Evolutionary conservation across 2,888 invertebrate species (phyloP).

Genomic region (Andrena flavipes): DNA sequence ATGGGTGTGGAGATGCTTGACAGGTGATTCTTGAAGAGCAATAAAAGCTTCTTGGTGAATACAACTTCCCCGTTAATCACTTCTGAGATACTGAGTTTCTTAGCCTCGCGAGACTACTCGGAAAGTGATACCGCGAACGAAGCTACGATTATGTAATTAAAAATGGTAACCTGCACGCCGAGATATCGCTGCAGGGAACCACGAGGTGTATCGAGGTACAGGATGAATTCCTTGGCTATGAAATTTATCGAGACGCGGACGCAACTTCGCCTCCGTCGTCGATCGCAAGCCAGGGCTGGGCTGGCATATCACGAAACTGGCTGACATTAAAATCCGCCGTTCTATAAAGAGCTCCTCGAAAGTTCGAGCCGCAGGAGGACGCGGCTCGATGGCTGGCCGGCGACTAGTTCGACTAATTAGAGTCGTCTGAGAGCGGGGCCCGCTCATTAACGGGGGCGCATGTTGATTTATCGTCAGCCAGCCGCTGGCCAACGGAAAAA

Average conservation of each 20-base stretch:
- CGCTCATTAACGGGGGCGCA: constrained; percentile 46
- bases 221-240: neutral
- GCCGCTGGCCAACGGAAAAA: constrained; percentile 27
- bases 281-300: neutral
- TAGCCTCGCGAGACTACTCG: no score
- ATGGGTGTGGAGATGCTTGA: no score
- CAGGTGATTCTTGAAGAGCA: no score
- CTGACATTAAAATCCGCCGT: constrained; percentile 44
- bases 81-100: no score
- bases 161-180: no score
- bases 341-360: constrained; percentile 31
- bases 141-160: no score
- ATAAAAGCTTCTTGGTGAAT: no score
- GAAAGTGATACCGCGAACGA: no score
- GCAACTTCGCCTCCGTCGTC: neutral
- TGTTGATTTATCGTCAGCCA: constrained; percentile 44
- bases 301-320: constrained; percentile 49
- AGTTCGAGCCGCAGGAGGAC: constrained; percentile 11
- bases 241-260: neutral
- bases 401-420: constrained; percentile 53
- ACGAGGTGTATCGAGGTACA: neutral
- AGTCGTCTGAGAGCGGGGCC: constrained; percentile 23
- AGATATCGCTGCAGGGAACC: neutral
- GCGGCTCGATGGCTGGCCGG: neutral
- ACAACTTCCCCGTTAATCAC: no score